Evolutionary conservation across 2,113 vertebrate genomes (phyloP).

Genomic region (Lampris megalopsis): DNA sequence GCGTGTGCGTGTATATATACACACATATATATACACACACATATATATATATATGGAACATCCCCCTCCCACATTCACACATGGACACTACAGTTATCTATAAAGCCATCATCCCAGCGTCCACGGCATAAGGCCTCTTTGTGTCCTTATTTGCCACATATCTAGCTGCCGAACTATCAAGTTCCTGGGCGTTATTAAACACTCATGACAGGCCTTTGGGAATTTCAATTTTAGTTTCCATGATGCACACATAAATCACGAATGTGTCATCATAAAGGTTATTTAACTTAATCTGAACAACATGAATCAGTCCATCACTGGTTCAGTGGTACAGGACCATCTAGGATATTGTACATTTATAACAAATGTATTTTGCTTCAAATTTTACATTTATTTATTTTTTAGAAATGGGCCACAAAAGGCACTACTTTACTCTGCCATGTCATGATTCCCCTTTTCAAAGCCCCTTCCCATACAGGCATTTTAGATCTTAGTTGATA

Average conservation of each 20-base stretch:
- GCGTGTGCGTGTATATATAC: no score
- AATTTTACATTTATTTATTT: no score
- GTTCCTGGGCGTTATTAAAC: conserved; percentile 68
- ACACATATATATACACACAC: no score
- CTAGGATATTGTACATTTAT: no score
- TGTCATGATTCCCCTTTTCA: no score
- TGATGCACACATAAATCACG: conserved; percentile 31
- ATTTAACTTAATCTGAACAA: conserved; percentile 2
- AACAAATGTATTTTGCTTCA: no score
- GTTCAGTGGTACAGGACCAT: not conserved
- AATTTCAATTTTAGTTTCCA: conserved; percentile 24
- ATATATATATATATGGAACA: no score
- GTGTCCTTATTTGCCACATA: conserved; percentile 55
- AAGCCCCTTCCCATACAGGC: no score
- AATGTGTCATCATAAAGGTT: conserved; percentile 45
- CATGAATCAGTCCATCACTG: conserved; percentile 47
- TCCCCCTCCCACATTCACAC: not conserved
- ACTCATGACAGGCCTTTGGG: conserved; percentile 39
- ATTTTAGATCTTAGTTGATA: no score
- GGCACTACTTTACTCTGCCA: no score
- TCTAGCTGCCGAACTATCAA: conserved; percentile 51
- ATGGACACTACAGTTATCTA: conserved; percentile 33
- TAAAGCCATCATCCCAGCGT: conserved; percentile 18
- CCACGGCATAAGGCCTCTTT: conserved; percentile 64
- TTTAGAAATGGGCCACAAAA: no score